Conservation (phyloP, 2,797 vertebrate genomes). For the Hoplostethus mediterraneus region DNA sequence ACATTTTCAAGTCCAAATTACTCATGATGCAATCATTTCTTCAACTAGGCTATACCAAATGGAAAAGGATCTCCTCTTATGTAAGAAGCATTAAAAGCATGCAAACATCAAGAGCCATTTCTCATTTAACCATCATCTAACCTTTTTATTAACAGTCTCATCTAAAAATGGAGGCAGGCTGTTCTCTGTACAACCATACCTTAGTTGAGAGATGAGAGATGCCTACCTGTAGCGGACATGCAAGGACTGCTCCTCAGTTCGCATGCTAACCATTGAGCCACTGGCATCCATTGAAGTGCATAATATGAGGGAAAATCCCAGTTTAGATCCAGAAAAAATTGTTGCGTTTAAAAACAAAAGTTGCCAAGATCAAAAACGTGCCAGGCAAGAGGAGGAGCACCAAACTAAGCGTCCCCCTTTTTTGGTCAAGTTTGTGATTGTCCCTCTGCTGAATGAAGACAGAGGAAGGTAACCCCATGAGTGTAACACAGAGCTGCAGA, state of each 20-base stretch:
- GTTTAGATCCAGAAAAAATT: slow-evolving; percentile 72
- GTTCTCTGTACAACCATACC: slow-evolving; percentile 11
- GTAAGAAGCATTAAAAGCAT: slow-evolving; percentile 2
- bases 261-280: slow-evolving; percentile 89
- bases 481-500: slow-evolving; percentile 55
- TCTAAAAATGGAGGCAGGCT: slow-evolving; percentile 6
- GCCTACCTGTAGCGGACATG: slow-evolving; percentile 98
- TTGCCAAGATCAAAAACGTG: slow-evolving; percentile 12
- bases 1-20: not conserved
- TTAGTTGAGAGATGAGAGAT: slow-evolving; percentile 33
- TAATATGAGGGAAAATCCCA: slow-evolving; percentile 86
- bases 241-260: slow-evolving; percentile 89
- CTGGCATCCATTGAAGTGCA: slow-evolving; percentile 91
- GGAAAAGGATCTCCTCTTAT: slow-evolving; percentile 8
- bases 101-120: not conserved
- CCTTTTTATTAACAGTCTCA: not conserved
- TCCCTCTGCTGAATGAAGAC: slow-evolving; percentile 51
- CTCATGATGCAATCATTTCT: not conserved
- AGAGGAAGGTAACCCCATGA: slow-evolving; percentile 40
- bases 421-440: slow-evolving; percentile 26
- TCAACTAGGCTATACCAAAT: slow-evolving; percentile 5
- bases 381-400: not conserved
- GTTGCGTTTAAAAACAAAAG: slow-evolving; percentile 54
- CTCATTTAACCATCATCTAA: not conserved
- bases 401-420: slow-evolving; percentile 38